Base-by-base conservation (phyloP, 1,140 invertebrate genomes). In the Apis florea region DNA sequence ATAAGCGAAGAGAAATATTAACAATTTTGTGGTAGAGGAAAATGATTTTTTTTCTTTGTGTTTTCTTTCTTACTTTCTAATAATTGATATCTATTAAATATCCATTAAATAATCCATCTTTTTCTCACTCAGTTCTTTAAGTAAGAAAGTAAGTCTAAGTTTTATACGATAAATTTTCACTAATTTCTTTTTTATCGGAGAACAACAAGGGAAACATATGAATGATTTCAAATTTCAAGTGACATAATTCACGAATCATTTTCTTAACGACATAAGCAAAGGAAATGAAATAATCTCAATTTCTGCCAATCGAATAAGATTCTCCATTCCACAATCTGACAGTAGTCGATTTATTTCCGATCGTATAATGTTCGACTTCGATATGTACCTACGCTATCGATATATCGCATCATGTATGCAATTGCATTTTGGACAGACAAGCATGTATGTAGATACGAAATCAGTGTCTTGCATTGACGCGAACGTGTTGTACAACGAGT, bases 351-450 rank as follows among this genome's bases (percentile, higher is more conserved):
- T 79, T 72, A 63, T 74, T 80, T 75, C 71, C 79, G 51, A 40
- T 2, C 8, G 61, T 47, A 61, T 72, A 72, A 75, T 54, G 24
- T 63, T 63, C 26, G n/a, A 40, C 1, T 68, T 47, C 11, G 49
- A 71, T 79, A 24, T 79, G 21, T 24, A 26, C 17, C 17, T 10
- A 5, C 13, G 49, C 26, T 54, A 79, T 63, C 58, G 69, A 72
- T 72, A 63, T 24, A 61, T 24, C 24, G 26, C 17, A 72, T 72
- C 77, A 26, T 1, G 49, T 47, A 63, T 72, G 68, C 69, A 64
- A 72, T 72, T 63, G 58, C 77, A 72, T 79, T 72, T 79, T 68
- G 19, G 47, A 31, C 56, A n/a, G 66, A 78, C 66, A 69, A 68
- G 66, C 53, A 69, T 66, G 66, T 54, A 69, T 66, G 66, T 78